Evolutionary conservation across 2,797 vertebrate genomes (phyloP).

Genomic region (Macropus fuliginosus): DNA sequence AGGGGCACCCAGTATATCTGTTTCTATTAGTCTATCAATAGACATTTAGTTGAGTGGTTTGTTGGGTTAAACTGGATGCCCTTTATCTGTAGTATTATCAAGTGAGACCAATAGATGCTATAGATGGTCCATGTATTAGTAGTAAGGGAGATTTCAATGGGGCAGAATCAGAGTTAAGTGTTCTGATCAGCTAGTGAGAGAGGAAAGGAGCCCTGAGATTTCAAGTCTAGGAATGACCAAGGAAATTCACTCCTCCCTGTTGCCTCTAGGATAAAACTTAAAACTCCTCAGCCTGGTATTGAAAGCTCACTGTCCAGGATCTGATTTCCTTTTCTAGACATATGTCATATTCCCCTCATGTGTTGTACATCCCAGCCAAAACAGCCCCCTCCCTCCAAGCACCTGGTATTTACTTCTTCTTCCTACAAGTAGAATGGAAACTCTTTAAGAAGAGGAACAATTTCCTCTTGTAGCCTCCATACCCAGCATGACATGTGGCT

Average conservation of each 20-base stretch:
- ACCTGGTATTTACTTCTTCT: background rate
- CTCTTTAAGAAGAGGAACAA: background rate
- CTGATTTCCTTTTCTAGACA: background rate
- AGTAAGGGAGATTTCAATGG: background rate
- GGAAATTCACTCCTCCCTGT: slow-evolving; percentile 7
- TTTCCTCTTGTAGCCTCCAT: background rate
- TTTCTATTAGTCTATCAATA: background rate
- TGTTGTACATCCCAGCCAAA: background rate
- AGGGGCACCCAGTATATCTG: background rate
- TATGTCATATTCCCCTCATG: background rate
- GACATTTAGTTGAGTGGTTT: background rate
- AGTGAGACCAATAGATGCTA: background rate
- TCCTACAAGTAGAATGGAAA: background rate
- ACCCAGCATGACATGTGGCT: background rate
- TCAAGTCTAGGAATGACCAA: slow-evolving; percentile 11
- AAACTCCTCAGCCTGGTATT: too few relatives aligned
- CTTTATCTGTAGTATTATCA: background rate
- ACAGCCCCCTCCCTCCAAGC: background rate
- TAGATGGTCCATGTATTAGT: background rate
- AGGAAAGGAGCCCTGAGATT: slow-evolving; percentile 3
- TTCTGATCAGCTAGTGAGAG: slow-evolving; percentile 13
- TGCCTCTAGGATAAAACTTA: background rate
- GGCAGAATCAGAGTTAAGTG: slow-evolving; percentile 47
- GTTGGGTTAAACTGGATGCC: background rate
- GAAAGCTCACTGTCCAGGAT: background rate